A percentile compares a stretch with the other conserved stretches of the same genome.
Conservation (phyloP, 64 coral and sea anemone species). For the Stichodactyla mertensii region DNA sequence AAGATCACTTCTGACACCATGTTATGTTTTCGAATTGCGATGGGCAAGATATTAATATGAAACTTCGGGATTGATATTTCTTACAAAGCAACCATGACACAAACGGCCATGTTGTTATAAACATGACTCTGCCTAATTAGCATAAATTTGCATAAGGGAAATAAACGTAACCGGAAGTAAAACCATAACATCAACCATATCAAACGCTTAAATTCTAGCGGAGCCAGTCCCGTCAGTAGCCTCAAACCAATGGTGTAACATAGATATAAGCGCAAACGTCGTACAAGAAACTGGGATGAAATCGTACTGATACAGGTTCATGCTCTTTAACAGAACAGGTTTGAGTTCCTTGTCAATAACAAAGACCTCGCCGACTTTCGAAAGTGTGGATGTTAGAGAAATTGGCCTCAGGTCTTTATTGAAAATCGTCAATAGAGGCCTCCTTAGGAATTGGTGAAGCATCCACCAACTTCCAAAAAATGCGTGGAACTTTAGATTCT, state of each 20-base stretch:
- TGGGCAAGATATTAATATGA: no score
- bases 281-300: conserved; percentile 58
- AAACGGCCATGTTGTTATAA: no score
- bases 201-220: not conserved
- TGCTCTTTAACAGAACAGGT: not conserved
- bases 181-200: no score
- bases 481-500: conserved; percentile 22
- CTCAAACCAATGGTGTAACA: not conserved
- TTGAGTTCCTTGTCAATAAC: conserved; percentile 33
- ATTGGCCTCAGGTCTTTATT: conserved; percentile 28
- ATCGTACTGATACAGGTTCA: conserved; percentile 39
- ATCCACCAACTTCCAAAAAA: not conserved
- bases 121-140: no score
- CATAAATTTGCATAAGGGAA: no score
- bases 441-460: conserved; percentile 5
- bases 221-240: not conserved
- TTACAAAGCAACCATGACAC: no score
- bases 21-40: no score
- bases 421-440: not conserved
- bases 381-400: conserved; percentile 7
- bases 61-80: no score
- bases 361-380: conserved; percentile 21
- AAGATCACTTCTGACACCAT: no score
- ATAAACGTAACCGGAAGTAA: no score
- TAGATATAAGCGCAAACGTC: conserved; percentile 46